phyloP scores from a whole-genome alignment of 2,113 vertebrate genomes.

The Podiceps cristatus region DNA sequence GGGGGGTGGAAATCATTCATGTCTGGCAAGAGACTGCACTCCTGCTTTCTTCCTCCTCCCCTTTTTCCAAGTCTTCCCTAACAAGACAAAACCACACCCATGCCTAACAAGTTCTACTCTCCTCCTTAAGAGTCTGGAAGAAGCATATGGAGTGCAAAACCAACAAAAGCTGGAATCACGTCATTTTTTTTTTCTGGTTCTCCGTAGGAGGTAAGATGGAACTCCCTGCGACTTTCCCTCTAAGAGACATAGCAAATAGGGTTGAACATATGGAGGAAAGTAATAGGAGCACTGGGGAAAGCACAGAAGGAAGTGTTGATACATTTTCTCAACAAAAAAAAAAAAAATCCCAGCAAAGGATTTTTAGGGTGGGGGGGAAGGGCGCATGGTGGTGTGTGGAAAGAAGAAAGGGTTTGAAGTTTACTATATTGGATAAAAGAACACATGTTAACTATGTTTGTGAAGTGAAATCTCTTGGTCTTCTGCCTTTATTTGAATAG shows the following conservation, averaged over 20 bases:
- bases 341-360: neutral
- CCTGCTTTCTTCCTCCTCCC: neutral
- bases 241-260: neutral
- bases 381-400: no score
- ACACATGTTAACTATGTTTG: neutral
- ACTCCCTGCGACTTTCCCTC: neutral
- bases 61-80: neutral
- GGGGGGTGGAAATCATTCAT: neutral
- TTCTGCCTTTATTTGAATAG: neutral
- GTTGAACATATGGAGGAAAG: neutral
- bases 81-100: neutral
- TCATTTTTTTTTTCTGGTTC: neutral
- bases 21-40: neutral
- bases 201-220: neutral
- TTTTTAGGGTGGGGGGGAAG: neutral
- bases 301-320: neutral
- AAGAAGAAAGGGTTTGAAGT: neutral
- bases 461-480: neutral
- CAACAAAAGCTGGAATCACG: neutral
- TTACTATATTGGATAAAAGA: neutral
- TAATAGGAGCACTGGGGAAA: neutral
- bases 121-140: neutral
- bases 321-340: neutral
- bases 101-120: neutral
- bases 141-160: neutral